Base-by-base conservation (phyloP, 1,140 invertebrate species). In the Drosophila mayri region DNA sequence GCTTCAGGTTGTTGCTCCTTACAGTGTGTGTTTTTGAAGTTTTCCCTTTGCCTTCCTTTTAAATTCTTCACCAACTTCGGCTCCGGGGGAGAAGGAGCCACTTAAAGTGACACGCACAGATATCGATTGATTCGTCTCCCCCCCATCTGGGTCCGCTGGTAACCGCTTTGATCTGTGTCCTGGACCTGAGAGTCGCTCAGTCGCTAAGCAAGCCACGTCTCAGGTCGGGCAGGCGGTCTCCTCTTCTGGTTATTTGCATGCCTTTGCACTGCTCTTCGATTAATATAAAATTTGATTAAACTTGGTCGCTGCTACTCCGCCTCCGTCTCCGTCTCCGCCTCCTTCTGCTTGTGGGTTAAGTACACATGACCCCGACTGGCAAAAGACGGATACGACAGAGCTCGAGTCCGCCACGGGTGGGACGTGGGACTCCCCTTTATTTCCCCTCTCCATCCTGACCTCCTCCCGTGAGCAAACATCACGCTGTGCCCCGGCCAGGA, bases 221-320 rank as follows among this genome's bases (percentile, higher is more conserved):
- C 73, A 76, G 74, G 74, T 68, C 67, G 73, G 47, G 38, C 67
- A 70, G 46, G 37, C 22, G 22, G 16, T 25, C 47, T 14, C 28
- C 37, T 76, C 83, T 55, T 64, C 76, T 66, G 83, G 80, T 82
- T 88, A 90, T 88, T 88, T 90, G 84, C 85, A 88, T 88, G 84
- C 84, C 84, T 87, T 71, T 86, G 83, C 83, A 87, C 82, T 82
- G 83, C 83, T 90, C 83, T 90, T 88, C 84, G 84, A 88, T 88
- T 88, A 88, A 88, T 88, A 88, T 84, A 90, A 90, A 88, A 88
- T 88, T 88, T 88, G 80, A 88, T 88, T 88, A 88, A 88, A 90
- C 84, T 88, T 88, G 84, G 76, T 76, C 82, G 76, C 80, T 52
- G 30, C 63, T 40, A n/a, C 62, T 4, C 16, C 10, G n/a, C 12